phyloP scores from a whole-genome alignment of 2,888 invertebrate species.

The Drosophila peninsularis region DNA sequence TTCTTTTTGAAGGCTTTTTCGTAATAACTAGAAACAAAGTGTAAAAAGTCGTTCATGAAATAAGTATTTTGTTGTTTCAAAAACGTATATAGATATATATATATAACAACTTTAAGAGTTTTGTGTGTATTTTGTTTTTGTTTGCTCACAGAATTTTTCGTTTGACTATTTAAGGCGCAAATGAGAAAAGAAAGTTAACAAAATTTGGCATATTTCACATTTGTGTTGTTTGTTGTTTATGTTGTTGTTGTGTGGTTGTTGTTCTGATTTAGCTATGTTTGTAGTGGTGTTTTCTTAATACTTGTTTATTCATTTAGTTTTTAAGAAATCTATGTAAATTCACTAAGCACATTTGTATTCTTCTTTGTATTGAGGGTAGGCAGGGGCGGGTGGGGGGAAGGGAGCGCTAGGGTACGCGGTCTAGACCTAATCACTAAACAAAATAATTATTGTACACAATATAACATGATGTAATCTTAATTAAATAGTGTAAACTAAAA shows the following conservation, averaged over 20 bases:
- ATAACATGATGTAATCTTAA: slow-evolving; percentile 50
- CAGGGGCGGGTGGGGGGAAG: not conserved
- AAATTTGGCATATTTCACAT: slow-evolving; percentile 46
- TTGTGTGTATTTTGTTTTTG: slow-evolving; percentile 5
- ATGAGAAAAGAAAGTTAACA: slow-evolving; percentile 42
- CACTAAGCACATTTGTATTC: slow-evolving; percentile 44
- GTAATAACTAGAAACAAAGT: slow-evolving; percentile 57
- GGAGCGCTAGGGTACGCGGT: not conserved
- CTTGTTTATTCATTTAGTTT: slow-evolving; percentile 33
- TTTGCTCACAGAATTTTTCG: slow-evolving; percentile 20
- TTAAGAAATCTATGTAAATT: slow-evolving; percentile 47
- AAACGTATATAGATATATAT: slow-evolving; percentile 26
- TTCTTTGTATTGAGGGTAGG: not conserved
- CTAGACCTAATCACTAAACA: slow-evolving; percentile 2
- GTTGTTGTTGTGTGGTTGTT: slow-evolving; percentile 3
- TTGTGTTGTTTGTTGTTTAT: slow-evolving; percentile 16
- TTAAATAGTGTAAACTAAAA: slow-evolving; percentile 44
- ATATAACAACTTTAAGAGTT: slow-evolving; percentile 49
- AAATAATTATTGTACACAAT: slow-evolving; percentile 40
- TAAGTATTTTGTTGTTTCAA: slow-evolving; percentile 29
- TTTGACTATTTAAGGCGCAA: slow-evolving; percentile 36
- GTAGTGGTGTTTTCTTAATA: slow-evolving; percentile 30
- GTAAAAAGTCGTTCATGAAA: slow-evolving; percentile 40
- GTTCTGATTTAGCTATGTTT: slow-evolving; percentile 12
- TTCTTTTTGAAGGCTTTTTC: slow-evolving; percentile 44